phyloP scores from a whole-genome alignment of 2,113 vertebrate genomes.

The Spea bombifrons region DNA sequence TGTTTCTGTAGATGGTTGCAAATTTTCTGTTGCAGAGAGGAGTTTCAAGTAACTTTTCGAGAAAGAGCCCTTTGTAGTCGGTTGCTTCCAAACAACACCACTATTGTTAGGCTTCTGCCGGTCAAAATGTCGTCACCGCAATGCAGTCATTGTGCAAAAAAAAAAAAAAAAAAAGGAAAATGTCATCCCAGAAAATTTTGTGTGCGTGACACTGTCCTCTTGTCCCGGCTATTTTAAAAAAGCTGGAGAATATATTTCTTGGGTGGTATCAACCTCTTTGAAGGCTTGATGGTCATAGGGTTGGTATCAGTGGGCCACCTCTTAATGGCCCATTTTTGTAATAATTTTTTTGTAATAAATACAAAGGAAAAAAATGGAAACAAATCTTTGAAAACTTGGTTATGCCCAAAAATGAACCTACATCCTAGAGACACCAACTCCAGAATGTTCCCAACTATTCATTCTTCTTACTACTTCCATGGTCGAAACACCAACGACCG shows the following conservation, averaged over 20 bases:
- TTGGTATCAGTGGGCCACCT: constrained; percentile 14
- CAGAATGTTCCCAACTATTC: no score
- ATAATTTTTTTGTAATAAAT: no score
- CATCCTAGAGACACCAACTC: no score
- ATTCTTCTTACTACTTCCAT: no score
- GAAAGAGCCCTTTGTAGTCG: constrained; percentile 75
- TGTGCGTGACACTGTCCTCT: not conserved
- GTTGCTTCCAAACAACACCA: constrained; percentile 68
- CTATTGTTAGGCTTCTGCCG: constrained; percentile 70
- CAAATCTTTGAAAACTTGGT: no score
- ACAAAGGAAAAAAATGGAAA: no score
- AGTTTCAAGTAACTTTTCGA: constrained; percentile 75
- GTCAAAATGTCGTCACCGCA: constrained; percentile 62
- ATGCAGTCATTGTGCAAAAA: constrained; percentile 62
- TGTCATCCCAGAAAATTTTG: constrained; percentile 58
- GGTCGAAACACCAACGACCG: no score
- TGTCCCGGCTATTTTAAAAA: not conserved
- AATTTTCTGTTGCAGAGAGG: constrained; percentile 60
- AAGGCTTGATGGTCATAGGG: not conserved
- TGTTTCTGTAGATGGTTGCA: constrained; percentile 47
- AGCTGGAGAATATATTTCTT: constrained; percentile 44
- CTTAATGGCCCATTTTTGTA: no score
- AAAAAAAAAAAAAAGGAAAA: constrained; percentile 49
- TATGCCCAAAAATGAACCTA: no score
- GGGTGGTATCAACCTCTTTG: constrained; percentile 57